Evolutionary conservation across 2,888 invertebrate species (phyloP).

Genomic region (Thecocarcelia acutangulata): DNA sequence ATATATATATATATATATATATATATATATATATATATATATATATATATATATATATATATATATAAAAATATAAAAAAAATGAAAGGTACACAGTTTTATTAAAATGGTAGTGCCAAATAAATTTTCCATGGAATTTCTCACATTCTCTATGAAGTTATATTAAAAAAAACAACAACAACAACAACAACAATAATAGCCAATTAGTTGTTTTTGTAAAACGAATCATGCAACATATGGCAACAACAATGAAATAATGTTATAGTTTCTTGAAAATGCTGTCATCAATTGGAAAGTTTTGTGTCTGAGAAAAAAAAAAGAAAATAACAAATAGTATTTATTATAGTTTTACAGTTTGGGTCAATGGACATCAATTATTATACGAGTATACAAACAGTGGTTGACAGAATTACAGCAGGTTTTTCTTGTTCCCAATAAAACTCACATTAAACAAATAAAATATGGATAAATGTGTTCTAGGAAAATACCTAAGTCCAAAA

Average conservation of each 20-base stretch:
- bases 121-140: no score
- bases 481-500: no score
- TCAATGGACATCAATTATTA: conserved; percentile 59
- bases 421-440: neutral
- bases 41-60: no score
- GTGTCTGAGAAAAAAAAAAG: conserved; percentile 33
- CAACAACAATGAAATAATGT: conserved; percentile 21
- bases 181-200: conserved; percentile 1
- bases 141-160: no score
- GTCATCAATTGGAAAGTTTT: conserved; percentile 66
- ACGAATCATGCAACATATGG: conserved; percentile 27
- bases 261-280: conserved; percentile 52
- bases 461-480: no score
- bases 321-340: conserved; percentile 19
- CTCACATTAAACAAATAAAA: no score
- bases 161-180: no score
- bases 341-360: conserved; percentile 48
- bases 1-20: no score
- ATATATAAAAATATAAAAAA: no score
- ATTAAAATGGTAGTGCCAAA: no score
- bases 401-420: neutral
- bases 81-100: no score
- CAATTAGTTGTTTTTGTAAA: conserved; percentile 26
- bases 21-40: no score
- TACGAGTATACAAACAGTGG: conserved; percentile 10